Conservation (phyloP, 2,888 invertebrate species). For the Epirrhoe alternata region DNA sequence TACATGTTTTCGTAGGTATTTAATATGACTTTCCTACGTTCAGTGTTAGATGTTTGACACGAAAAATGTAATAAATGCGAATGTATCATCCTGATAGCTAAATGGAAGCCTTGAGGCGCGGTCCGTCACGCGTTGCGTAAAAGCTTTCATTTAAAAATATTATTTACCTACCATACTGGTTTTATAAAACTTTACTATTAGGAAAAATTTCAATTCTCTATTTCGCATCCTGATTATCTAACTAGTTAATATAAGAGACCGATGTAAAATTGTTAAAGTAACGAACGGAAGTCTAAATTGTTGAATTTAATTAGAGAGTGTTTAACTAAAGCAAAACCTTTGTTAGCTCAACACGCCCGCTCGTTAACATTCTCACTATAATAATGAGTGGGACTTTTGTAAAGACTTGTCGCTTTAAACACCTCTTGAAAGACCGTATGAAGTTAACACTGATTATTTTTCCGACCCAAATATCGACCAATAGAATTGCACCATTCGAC, state of each 20-base stretch:
- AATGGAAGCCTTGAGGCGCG: conserved; percentile 18
- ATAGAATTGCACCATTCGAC: no score
- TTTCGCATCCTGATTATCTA: background rate
- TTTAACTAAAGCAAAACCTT: conserved; percentile 40
- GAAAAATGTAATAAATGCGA: background rate
- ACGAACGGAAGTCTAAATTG: conserved; percentile 24
- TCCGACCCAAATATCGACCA: no score
- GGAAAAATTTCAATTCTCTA: background rate
- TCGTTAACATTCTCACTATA: conserved; percentile 52
- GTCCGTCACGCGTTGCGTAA: conserved; percentile 10
- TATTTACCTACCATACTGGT: background rate
- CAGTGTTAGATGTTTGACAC: background rate
- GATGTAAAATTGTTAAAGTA: conserved; percentile 24
- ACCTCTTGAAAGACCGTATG: background rate
- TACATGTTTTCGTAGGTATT: no score
- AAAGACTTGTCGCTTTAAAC: conserved; percentile 1
- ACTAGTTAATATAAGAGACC: background rate
- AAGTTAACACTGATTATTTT: background rate
- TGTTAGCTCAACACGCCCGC: conserved; percentile 54
- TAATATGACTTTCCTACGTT: background rate
- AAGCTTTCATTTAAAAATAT: conserved; percentile 14
- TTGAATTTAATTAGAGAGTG: conserved; percentile 34
- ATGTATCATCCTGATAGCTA: conserved; percentile 4
- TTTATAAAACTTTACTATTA: background rate
- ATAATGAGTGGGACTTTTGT: conserved; percentile 52